Evolutionary conservation across 2,888 invertebrate genomes (phyloP), one percentile per base, ranked within the genome.

Genomic region (Sisyra terminalis): DNA sequence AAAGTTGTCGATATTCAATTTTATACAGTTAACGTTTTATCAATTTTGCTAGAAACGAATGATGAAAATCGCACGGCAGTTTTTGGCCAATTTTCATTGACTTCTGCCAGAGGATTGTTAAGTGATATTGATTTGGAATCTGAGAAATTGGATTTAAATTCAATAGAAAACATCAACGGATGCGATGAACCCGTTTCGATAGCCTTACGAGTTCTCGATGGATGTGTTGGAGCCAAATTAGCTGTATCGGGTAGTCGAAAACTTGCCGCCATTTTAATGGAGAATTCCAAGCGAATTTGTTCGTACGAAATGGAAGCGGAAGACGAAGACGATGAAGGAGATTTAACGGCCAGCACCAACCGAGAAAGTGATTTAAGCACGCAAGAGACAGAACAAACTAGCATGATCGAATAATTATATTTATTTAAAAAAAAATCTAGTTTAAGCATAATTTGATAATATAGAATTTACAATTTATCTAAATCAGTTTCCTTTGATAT

Each of bases 221-320:
- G 75, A 51, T 71, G 78, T 66, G 67, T 70, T 49, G 77, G 75
- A 2, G 71, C 71, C 45, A 64, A 69, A 47, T 71, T 93, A 53
- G 81, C 90, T 2, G 90, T 92, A 3, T 89, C 89, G 36, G 90
- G 92, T 1, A 75, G 78, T 4, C 62, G 80, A 29, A 81, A 84
- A 63, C 87, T 93, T 7, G 81, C 88, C 7, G 84, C 90, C 32
- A 76, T 93, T 38, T 65, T 92, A 32, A 81, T 86, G 11, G 81
- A 84, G 50, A 85, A 75, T 52, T 67, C 69, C 42, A 74, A 85
- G 45, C 83, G 87, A 58, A 82, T 93, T 35, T 70, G 87, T 47
- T 71, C 92, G 39, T 86, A 86, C 57, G 89, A 93, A 60, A 90
- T 90, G 78, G 93, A 93, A 65, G 83, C 80, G 0, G 92, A 92